Evolutionary conservation across 2,113 vertebrate species (phyloP).

Genomic region (Sceloporus tristichus): DNA sequence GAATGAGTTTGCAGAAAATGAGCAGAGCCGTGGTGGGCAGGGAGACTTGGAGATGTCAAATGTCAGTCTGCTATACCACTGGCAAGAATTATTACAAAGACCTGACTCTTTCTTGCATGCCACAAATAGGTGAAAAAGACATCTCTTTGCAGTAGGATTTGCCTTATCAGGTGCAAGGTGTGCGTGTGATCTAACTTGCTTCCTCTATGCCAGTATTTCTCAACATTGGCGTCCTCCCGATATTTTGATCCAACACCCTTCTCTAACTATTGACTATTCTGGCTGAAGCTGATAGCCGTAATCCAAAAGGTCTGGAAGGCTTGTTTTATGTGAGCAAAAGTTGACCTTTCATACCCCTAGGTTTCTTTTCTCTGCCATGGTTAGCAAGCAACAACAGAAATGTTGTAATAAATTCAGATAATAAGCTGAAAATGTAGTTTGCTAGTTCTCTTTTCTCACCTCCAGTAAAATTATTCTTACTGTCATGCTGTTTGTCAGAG

Average conservation of each 20-base stretch:
- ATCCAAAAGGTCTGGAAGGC: neutral
- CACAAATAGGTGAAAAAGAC: neutral
- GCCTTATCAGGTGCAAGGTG: neutral
- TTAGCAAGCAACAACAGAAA: neutral
- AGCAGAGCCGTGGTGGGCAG: no score
- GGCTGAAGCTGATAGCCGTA: neutral
- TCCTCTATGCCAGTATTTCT: neutral
- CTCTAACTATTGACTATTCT: neutral
- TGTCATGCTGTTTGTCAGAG: neutral
- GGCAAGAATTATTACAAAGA: neutral
- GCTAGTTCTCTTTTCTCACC: neutral
- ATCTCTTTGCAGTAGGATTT: neutral
- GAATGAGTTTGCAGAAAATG: no score
- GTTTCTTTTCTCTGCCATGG: neutral
- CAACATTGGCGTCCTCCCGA: neutral
- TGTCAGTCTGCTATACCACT: neutral
- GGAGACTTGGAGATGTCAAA: no score
- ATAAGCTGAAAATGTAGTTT: neutral
- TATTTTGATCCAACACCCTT: neutral
- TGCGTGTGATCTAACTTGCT: neutral
- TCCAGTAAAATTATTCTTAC: neutral
- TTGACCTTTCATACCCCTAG: neutral
- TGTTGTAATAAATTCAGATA: neutral
- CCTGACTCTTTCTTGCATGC: neutral
- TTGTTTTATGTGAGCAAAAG: neutral